phyloP scores from a whole-genome alignment of 2,113 vertebrate species.

The Nyctereutes procyonoides region DNA sequence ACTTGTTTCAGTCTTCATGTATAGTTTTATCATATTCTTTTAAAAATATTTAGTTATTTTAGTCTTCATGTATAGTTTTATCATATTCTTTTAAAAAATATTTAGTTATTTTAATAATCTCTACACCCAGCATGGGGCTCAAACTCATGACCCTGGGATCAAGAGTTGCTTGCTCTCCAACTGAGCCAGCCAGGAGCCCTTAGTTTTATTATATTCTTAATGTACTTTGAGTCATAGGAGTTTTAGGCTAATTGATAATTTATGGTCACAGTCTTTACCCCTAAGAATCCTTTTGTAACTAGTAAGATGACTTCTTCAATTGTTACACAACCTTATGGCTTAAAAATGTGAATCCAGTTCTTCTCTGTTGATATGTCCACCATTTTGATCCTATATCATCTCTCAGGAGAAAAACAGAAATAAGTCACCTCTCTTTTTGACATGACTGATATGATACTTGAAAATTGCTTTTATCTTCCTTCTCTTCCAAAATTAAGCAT shows the following conservation, averaged over 20 bases:
- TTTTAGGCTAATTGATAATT: not conserved
- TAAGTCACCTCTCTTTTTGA: not conserved
- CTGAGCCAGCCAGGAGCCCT: not conserved
- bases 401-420: not conserved
- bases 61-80: not conserved
- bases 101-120: not conserved
- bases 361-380: not conserved
- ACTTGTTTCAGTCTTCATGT: slow-evolving; percentile 36
- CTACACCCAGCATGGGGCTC: not conserved
- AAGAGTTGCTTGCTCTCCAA: not conserved
- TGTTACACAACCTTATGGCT: not conserved
- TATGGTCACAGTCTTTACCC: not conserved
- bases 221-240: not conserved
- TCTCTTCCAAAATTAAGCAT: not conserved
- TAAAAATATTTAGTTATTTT: not conserved
- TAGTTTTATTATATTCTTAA: not conserved
- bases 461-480: not conserved
- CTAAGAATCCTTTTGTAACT: not conserved
- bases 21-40: not conserved
- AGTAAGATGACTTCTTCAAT: not conserved
- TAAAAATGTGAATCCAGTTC: not conserved
- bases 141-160: not conserved
- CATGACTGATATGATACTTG: not conserved
- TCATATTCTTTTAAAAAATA: not conserved
- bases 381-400: not conserved